Base-by-base conservation (phyloP, 1,140 invertebrate genomes). In the Drosophila quadrilineata region DNA sequence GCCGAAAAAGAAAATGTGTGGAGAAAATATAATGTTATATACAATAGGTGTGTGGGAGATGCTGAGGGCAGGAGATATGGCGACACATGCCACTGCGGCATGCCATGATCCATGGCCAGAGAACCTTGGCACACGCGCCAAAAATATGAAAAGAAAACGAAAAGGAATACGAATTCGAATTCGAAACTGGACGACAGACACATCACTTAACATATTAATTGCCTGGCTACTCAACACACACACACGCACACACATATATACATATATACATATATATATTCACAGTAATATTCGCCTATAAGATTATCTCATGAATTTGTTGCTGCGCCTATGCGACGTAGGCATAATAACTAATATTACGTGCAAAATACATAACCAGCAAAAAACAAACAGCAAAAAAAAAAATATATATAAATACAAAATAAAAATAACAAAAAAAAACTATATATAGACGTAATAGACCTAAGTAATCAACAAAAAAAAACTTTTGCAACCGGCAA, bases 201-300 rank as follows among this genome's bases (percentile, higher is more conserved):
- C 64, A 77, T 64, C 80, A 69, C 72, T 80, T 79, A 85, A 84
- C 79, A 85, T 85, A 84, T 84, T 84, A 84, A 84, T 84, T 85
- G 77, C 79, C 79, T 85, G n/a, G n/a, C n/a, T n/a, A n/a, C n/a
- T n/a, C n/a, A n/a, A n/a, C n/a, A n/a, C n/a, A n/a, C n/a, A n/a
- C n/a, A n/a, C n/a, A n/a, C n/a, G n/a, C n/a, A n/a, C n/a, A n/a
- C n/a, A n/a, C n/a, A n/a, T n/a, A n/a, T n/a, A n/a, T n/a, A n/a
- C n/a, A n/a, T n/a, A n/a, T n/a, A n/a, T n/a, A n/a, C n/a, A n/a
- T n/a, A n/a, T n/a, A n/a, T n/a, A n/a, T n/a, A n/a, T n/a, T n/a
- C n/a, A n/a, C n/a, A n/a, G n/a, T n/a, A n/a, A n/a, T n/a, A n/a
- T n/a, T n/a, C n/a, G n/a, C n/a, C n/a, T n/a, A n/a, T n/a, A n/a